Base-by-base conservation (phyloP, 2,888 invertebrate genomes). In the Dolichopus griseipennis region DNA sequence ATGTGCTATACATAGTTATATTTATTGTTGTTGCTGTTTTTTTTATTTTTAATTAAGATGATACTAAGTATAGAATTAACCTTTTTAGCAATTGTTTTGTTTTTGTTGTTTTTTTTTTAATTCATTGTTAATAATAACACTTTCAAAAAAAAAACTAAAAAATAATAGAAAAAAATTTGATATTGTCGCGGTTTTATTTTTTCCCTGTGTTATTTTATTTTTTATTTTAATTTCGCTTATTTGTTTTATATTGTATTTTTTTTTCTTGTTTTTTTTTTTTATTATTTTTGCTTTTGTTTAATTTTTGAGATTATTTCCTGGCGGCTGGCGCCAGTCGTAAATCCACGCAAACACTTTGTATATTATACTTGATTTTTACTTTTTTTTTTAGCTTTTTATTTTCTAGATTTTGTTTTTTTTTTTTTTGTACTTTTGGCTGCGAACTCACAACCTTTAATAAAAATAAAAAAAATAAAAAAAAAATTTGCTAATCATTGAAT, bases 271-370 rank as follows among this genome's bases (percentile, higher is more conserved):
- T 52, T 52, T 52, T 1, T 52, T 52, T 12, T 52, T 4, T 52
- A 2, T 18, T 52, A 7, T 41, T 15, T 18, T 52, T 52, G 9
- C 15, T 52, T 52, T 52, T 52, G 15, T 52, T 52, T 52, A n/a
- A 52, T 52, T 52, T 52, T 52, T 63, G 27, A 73, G 75, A 75
- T 77, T 76, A 77, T 78, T 79, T 78, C 77, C 78, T 79, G 78
- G 79, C 79, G 78, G 78, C 79, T 78, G 74, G 75, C 75, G 75
- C 75, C 77, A 52, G 18, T 52, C 52, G 52, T 52, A 76, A 77
- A 77, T 77, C 76, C 77, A 77, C 76, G 75, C 77, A 78, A 78
- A 77, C 75, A 74, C 75, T 75, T 78, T 77, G 73, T 68, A 62
- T 65, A 66, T 68, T 52, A 62, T 61, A 67, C 68, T 12, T 65